These are phyloP conservation scores for Pollimyrus isidori DNA, from an alignment of 2,113 vertebrate genomes.

Conservation along the genomic window DNA sequence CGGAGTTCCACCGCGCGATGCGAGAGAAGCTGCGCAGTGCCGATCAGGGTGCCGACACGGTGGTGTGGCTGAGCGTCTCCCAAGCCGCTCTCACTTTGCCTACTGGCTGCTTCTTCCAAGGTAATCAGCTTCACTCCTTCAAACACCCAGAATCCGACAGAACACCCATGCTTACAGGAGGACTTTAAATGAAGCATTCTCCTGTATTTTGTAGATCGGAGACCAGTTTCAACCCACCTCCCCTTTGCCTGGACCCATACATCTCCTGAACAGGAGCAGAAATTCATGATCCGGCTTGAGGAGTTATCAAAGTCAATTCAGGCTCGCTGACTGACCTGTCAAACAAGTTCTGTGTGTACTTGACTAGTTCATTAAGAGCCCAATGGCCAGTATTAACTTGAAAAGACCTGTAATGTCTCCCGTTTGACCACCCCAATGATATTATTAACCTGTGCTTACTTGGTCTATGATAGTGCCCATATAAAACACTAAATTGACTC, in stretches of 20 bases:
- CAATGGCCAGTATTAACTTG: not conserved
- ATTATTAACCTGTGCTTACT: not conserved
- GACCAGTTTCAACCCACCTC: constrained; percentile 47
- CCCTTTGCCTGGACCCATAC: constrained; percentile 59
- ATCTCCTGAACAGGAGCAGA: constrained; percentile 41
- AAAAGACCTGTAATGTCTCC: not conserved
- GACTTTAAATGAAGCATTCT: not conserved
- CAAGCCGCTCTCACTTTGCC: constrained; percentile 31
- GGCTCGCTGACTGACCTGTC: not conserved
- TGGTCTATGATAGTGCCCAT: not conserved
- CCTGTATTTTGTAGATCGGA: constrained; percentile 52
- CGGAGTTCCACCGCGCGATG: constrained; percentile 59
- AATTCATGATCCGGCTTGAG: constrained; percentile 51
- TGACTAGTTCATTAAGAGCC: not conserved
- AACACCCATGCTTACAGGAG: not conserved
- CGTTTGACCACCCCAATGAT: not conserved
- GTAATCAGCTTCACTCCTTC: constrained; percentile 25
- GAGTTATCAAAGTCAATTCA: constrained; percentile 38
- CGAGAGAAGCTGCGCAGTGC: constrained; percentile 46
- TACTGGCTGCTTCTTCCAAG: constrained; percentile 59
- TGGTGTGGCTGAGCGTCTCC: constrained; percentile 54
- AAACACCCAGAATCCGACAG: not conserved
- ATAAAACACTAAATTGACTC: not conserved
- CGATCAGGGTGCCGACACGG: constrained; percentile 55
- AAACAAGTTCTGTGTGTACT: not conserved